Evolutionary conservation across 1,140 invertebrate species (phyloP), one percentile per base, ranked within the genome.

Genomic region (Hylaeus volcanicus): DNA sequence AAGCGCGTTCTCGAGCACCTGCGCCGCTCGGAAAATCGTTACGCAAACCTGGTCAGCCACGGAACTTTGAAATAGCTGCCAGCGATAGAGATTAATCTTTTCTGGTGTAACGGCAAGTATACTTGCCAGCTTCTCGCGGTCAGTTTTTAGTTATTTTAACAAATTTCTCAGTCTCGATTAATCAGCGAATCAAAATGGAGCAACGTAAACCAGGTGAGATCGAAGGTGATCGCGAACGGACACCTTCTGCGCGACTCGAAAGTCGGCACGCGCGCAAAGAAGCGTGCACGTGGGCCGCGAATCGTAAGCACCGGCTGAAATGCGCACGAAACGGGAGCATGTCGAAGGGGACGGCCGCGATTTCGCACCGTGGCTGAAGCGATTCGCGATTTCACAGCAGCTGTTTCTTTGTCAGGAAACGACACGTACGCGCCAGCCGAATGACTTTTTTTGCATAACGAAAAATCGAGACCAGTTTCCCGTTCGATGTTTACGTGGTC

Each of bases 341-440:
- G 8, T 41, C 79, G 74, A 41, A 83, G 60, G 63, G 79, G 73
- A 83, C 76, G 85, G 85, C 61, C 71, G 78, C 80, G 88, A 89
- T 89, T 89, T 88, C 85, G 84, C 85, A 80, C 83, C 87, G 80
- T 83, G 83, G 70, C 81, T 48, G 45, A 5, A 69, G 85, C 87
- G 88, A 88, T 88, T 60, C 85, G 88, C 83, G 84, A 87, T 88
- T 87, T 88, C 87, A 82, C 84, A 69, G 75, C 85, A 85, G 79
- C 84, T 84, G 86, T 83, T 80, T 26, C 82, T 69, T 15, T 53
- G 72, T 53, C 83, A 86, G 88, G 85, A 89, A 89, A 74, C 86
- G 77, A 86, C 82, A 74, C 85, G 63, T 88, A 63, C 61, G 61
- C 61, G 61, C 81, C 26, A 48, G 41, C 72, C 79, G 71, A 41